Base-by-base conservation (phyloP, 2,113 vertebrate species). In the Muntiacus muntjak region DNA sequence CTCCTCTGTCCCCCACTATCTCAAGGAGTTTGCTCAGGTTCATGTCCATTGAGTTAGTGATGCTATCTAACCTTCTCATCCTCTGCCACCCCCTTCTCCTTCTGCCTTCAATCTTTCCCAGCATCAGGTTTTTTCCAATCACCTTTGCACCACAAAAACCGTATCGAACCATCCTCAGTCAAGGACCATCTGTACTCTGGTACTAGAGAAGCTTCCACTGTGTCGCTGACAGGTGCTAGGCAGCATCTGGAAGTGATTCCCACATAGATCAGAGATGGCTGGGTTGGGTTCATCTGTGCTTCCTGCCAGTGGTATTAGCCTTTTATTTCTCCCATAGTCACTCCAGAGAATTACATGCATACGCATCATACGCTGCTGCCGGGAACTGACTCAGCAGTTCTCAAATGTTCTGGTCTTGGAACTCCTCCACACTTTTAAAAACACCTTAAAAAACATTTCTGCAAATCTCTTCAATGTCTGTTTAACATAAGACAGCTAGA, bases 401-500 rank as follows among this genome's bases (percentile, higher is more conserved):
- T 33, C n/a, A 90, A 83, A 62, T 33, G 33, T n/a, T 88, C 88
- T 28, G 25, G 45, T 84, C 60, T 57, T 87, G 14, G 81, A 97
- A 45, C 1, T 14, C 76, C 19, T 81, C 86, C 52, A 85, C 1
- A 67, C 23, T 40, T 71, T 71, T 12, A 76, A 76, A 43, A 43
- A 76, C 23, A 76, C 16, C n/a, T 67, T 25, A 30, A 94, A 91
- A 71, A 23, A 92, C 6, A 90, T 64, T 93, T 97, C 40, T 84
- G 28, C 45, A 90, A 84, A 92, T 90, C 55, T 95, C 78, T 92
- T 97, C 54, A 95, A 45, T 78, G 52, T 81, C 74, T 97, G 11
- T 90, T 97, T 91, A 83, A 91, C 21, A 64, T 14, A 82, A 96
- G 54, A 95, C 71, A 91, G 36, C 28, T 89, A 19, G n/a, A 67